Conservation (phyloP, 2,888 invertebrate species). For the Epistrophella euchroma region DNA sequence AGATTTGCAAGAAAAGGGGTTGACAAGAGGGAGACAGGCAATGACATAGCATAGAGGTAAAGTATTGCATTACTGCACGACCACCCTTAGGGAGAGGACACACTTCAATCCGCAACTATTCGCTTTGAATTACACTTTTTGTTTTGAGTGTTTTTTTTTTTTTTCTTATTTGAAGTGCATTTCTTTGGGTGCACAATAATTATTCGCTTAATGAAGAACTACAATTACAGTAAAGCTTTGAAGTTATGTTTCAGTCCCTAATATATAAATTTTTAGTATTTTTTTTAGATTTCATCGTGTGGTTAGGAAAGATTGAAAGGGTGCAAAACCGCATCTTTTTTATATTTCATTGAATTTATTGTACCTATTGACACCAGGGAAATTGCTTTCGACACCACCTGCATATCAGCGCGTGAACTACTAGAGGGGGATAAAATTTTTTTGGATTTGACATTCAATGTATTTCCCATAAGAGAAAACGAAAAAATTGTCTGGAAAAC, state of each 20-base stretch:
- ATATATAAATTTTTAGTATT: background rate
- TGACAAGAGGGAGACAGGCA: constrained; percentile 12
- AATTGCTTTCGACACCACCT: no score
- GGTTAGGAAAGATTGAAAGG: background rate
- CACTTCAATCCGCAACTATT: constrained; percentile 71
- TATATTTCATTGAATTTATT: no score
- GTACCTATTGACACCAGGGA: no score
- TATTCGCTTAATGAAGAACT: constrained; percentile 32
- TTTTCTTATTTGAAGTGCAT: constrained; percentile 64
- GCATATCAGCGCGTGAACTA: no score
- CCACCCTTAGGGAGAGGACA: constrained; percentile 65
- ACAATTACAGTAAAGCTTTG: constrained; percentile 41
- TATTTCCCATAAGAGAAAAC: no score
- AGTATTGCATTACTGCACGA: constrained; percentile 69
- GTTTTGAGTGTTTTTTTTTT: constrained; percentile 10
- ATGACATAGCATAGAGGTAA: constrained; percentile 33
- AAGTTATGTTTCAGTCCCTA: constrained; percentile 17
- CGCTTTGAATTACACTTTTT: constrained; percentile 60
- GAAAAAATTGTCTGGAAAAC: no score
- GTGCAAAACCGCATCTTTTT: background rate
- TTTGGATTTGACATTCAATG: no score
- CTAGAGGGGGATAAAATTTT: no score
- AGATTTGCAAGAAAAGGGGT: constrained; percentile 13
- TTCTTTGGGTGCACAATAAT: constrained; percentile 74
- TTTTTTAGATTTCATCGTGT: no score